A percentile compares a stretch with the other conserved stretches of the same genome.
Evolutionary conservation across 2,797 vertebrate species (phyloP).

Genomic region (Acrocephalus scirpaceus): DNA sequence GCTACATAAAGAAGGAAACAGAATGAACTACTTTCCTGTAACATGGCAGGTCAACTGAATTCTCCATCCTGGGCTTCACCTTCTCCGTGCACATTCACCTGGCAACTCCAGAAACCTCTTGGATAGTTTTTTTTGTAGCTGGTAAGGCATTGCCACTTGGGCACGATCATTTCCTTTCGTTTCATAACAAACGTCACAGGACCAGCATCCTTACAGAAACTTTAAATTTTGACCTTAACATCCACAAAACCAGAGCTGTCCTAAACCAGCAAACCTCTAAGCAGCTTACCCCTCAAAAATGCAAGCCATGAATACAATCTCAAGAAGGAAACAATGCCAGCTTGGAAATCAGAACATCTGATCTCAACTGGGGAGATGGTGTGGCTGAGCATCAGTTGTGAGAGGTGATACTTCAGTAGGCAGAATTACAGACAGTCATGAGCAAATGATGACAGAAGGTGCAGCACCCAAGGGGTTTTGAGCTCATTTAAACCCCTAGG

Average conservation of each 20-base stretch:
- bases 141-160: neutral
- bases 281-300: neutral
- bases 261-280: neutral
- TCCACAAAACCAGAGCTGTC: neutral
- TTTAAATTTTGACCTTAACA: neutral
- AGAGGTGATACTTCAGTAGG: neutral
- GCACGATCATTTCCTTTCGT: accelerated
- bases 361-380: neutral
- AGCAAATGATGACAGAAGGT: neutral
- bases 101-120: neutral
- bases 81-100: neutral
- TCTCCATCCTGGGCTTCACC: neutral
- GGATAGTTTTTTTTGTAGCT: neutral
- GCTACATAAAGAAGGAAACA: neutral
- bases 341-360: neutral
- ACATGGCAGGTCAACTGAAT: neutral
- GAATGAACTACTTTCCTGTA: neutral
- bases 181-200: neutral
- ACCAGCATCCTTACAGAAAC: neutral
- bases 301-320: neutral
- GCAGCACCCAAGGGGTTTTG: neutral
- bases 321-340: neutral
- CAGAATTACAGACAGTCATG: neutral
- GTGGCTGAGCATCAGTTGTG: neutral
- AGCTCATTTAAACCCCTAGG: neutral